phyloP scores from a whole-genome alignment of 2,888 invertebrate genomes.

The Melikaiella ostensackeni region DNA sequence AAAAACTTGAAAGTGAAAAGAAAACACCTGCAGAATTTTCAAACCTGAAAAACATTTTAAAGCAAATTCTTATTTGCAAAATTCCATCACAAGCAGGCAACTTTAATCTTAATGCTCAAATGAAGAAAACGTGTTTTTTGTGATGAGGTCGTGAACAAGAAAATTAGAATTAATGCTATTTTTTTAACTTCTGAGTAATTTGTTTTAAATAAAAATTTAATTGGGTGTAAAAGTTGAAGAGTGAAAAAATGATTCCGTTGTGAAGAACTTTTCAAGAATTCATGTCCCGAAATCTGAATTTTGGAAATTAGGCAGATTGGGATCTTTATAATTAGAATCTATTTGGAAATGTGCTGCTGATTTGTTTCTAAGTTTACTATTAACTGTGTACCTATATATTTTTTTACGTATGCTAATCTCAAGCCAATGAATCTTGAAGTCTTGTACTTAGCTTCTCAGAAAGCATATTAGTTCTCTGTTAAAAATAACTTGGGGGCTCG shows the following conservation, averaged over 20 bases:
- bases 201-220: not conserved
- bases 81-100: not conserved
- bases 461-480: constrained; percentile 36
- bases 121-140: not conserved
- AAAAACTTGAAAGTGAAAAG: not conserved
- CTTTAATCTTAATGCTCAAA: not conserved
- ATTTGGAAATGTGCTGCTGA: not conserved
- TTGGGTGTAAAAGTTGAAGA: not conserved
- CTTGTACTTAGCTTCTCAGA: constrained; percentile 32
- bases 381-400: not conserved
- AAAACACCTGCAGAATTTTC: not conserved
- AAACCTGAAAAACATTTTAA: not conserved
- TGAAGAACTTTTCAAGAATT: not conserved
- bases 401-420: constrained; percentile 5
- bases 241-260: not conserved
- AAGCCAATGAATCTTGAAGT: constrained; percentile 29
- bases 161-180: not conserved
- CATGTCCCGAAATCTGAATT: too few species aligned
- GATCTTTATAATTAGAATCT: not conserved
- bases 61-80: not conserved
- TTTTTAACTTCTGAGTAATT: not conserved
- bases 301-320: not conserved
- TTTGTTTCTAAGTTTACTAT: not conserved
- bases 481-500: constrained; percentile 37
- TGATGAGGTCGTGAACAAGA: not conserved